phyloP scores from a whole-genome alignment of 2,113 vertebrate genomes.

The Oreochromis aureus region DNA sequence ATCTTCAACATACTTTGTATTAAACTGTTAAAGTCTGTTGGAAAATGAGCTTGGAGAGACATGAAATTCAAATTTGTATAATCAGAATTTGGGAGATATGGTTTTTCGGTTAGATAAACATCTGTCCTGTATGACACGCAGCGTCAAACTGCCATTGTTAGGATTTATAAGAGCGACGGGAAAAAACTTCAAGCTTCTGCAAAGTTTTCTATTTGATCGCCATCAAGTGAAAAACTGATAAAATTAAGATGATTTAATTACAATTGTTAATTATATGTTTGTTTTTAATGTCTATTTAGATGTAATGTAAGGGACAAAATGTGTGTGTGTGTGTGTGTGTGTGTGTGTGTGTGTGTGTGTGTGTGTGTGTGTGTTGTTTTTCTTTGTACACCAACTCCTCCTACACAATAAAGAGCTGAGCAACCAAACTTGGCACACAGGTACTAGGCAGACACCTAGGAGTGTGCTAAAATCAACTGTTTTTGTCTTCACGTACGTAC shows the following conservation, averaged over 20 bases:
- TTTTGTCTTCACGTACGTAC: neutral
- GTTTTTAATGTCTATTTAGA: neutral
- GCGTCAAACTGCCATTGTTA: neutral
- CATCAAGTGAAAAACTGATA: neutral
- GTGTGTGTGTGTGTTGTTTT: neutral
- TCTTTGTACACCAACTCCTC: neutral
- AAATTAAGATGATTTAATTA: neutral
- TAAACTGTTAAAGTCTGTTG: neutral
- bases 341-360: neutral
- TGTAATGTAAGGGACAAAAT: neutral
- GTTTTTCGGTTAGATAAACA: neutral
- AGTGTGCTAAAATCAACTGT: neutral
- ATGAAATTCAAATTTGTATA: neutral
- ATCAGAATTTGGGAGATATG: neutral
- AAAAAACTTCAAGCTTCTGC: neutral
- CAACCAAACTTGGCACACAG: neutral
- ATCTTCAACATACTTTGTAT: neutral
- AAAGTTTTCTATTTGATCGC: neutral
- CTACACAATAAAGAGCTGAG: neutral
- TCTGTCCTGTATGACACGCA: neutral
- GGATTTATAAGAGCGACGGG: neutral
- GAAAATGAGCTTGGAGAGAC: neutral
- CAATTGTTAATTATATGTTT: neutral
- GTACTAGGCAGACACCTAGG: neutral
- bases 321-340: neutral